phyloP scores from a whole-genome alignment of 2,888 invertebrate species.

The Panzeria rudis region DNA sequence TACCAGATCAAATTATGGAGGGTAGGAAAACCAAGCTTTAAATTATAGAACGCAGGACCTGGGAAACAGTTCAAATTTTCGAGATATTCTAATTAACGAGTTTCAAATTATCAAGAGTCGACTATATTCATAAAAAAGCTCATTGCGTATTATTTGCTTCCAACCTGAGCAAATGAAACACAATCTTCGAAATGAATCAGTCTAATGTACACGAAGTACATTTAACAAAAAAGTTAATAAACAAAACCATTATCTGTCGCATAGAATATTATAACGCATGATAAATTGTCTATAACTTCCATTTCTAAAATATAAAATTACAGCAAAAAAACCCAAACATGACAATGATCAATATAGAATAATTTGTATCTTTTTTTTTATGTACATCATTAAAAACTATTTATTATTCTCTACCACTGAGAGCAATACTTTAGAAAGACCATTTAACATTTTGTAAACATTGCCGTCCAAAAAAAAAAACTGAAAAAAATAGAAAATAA shows the following conservation, averaged over 20 bases:
- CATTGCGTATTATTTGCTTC: no score
- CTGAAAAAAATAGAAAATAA: neutral
- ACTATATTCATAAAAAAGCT: no score
- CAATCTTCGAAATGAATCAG: no score
- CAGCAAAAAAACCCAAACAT: slow-evolving; percentile 4
- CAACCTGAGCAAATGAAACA: no score
- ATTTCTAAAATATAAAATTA: neutral
- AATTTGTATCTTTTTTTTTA: slow-evolving; percentile 20
- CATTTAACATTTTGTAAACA: slow-evolving; percentile 51
- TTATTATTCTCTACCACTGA: slow-evolving; percentile 8
- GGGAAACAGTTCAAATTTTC: no score
- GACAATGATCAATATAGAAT: slow-evolving; percentile 63
- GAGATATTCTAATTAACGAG: no score
- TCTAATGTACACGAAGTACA: neutral
- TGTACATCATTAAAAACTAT: slow-evolving; percentile 4
- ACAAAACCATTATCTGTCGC: slow-evolving; percentile 40
- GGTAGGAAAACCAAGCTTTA: no score
- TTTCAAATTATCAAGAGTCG: no score
- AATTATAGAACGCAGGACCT: no score
- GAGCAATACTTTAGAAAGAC: slow-evolving; percentile 10
- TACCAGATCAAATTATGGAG: no score
- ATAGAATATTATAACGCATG: slow-evolving; percentile 38
- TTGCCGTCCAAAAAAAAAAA: slow-evolving; percentile 20
- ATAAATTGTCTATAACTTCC: slow-evolving; percentile 48
- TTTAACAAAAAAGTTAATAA: slow-evolving; percentile 20